Conservation (phyloP, 2,113 vertebrate species). For the Erythrocebus patas region DNA sequence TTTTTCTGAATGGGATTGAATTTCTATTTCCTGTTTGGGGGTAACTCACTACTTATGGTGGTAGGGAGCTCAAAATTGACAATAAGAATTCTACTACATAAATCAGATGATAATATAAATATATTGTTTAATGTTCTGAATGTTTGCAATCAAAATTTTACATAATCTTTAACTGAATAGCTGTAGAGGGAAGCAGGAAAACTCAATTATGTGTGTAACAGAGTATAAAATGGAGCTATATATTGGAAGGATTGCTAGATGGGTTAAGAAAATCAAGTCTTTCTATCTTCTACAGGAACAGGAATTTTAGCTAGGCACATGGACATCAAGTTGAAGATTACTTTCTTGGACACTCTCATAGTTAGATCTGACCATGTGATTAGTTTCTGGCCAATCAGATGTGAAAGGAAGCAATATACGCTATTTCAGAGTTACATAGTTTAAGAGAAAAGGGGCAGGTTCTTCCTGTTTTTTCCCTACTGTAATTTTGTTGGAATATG, state of each 20-base stretch:
- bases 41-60: not conserved
- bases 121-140: not conserved
- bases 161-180: not conserved
- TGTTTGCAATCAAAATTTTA: not conserved
- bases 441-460: not conserved
- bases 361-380: too few relatives aligned
- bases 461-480: not conserved
- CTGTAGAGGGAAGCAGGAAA: not conserved
- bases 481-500: not conserved
- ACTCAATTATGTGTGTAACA: not conserved
- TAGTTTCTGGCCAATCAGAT: not conserved
- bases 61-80: not conserved
- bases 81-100: not conserved
- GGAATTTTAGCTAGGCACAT: not conserved
- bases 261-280: not conserved
- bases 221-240: not conserved
- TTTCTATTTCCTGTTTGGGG: not conserved
- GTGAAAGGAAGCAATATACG: not conserved
- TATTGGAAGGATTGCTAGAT: not conserved
- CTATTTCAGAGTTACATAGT: not conserved
- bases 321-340: not conserved
- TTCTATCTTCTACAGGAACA: not conserved
- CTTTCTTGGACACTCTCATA: not conserved
- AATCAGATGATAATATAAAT: not conserved
- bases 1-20: not conserved